These are phyloP conservation scores for Torymus tubicola DNA, from an alignment of 2,888 invertebrate species.

Conservation along the genomic window DNA sequence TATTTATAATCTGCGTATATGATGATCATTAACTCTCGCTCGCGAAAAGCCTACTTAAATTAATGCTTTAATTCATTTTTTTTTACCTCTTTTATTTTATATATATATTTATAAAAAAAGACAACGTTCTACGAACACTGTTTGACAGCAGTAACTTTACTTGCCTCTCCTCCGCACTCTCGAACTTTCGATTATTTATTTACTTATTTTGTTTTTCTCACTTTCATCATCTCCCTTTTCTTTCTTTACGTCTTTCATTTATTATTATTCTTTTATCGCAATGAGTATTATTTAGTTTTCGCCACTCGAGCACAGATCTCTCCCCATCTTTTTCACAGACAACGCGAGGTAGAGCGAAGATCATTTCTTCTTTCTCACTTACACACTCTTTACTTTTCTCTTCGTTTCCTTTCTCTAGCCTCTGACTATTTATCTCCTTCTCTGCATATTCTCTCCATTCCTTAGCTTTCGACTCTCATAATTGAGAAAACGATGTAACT, in stretches of 20 bases:
- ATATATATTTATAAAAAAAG: slow-evolving; percentile 26
- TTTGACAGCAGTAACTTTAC: slow-evolving; percentile 28
- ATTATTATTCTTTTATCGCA: too few species aligned
- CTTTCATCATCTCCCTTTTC: not conserved
- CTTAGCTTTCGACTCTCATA: not conserved
- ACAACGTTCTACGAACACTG: slow-evolving; percentile 35
- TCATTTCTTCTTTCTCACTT: slow-evolving; percentile 27
- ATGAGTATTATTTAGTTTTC: not conserved
- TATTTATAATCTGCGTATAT: slow-evolving; percentile 15
- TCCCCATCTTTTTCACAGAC: slow-evolving; percentile 9
- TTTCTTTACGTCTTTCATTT: too few species aligned
- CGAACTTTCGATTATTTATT: not conserved
- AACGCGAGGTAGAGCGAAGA: slow-evolving; percentile 49
- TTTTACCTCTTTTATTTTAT: not conserved
- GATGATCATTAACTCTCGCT: not conserved
- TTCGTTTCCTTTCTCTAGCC: not conserved
- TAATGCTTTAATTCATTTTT: slow-evolving; percentile 29
- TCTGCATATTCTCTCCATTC: not conserved
- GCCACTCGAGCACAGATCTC: slow-evolving; percentile 30
- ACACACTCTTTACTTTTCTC: not conserved
- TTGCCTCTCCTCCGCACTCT: slow-evolving; percentile 10
- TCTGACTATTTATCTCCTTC: slow-evolving; percentile 10
- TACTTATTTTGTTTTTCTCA: slow-evolving; percentile 2
- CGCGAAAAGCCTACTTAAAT: slow-evolving; percentile 39
- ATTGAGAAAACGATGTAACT: slow-evolving; percentile 5